These are phyloP conservation scores for Pimephales promelas DNA, from an alignment of 2,113 vertebrate species.

Conservation along the genomic window DNA sequence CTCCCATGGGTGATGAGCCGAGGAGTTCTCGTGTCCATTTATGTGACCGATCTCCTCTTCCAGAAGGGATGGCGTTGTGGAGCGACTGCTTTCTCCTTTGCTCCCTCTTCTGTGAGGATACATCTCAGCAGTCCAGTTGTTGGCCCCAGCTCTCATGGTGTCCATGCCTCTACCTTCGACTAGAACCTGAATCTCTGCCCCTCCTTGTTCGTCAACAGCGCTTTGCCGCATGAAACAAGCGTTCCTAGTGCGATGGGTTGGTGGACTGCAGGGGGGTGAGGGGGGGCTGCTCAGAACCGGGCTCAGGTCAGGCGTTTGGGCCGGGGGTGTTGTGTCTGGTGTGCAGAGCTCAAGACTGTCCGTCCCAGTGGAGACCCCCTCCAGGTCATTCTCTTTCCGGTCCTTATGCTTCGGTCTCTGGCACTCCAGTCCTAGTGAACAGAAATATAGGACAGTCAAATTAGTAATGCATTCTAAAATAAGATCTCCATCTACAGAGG, in stretches of 20 bases:
- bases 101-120: constrained; percentile 73
- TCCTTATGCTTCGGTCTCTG: constrained; percentile 88
- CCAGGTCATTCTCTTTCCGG: constrained; percentile 86
- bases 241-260: constrained; percentile 79
- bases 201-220: constrained; percentile 87
- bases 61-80: constrained; percentile 71
- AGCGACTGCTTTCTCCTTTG: constrained; percentile 78
- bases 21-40: constrained; percentile 81
- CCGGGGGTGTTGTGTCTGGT: constrained; percentile 92
- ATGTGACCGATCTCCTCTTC: constrained; percentile 85
- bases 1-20: constrained; percentile 87
- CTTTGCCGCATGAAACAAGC: constrained; percentile 90
- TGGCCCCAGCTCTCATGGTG: constrained; percentile 73
- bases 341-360: constrained; percentile 96
- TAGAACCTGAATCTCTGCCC: constrained; percentile 91
- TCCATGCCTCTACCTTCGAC: constrained; percentile 83
- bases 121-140: constrained; percentile 87
- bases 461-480: not conserved
- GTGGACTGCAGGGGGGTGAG: constrained; percentile 82
- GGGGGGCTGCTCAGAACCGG: constrained; percentile 86
- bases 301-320: constrained; percentile 89
- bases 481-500: not conserved
- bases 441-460: constrained; percentile 2
- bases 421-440: constrained; percentile 86
- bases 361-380: constrained; percentile 89